Conservation (phyloP, 1,140 invertebrate genomes). For the Fopius arisanus region DNA sequence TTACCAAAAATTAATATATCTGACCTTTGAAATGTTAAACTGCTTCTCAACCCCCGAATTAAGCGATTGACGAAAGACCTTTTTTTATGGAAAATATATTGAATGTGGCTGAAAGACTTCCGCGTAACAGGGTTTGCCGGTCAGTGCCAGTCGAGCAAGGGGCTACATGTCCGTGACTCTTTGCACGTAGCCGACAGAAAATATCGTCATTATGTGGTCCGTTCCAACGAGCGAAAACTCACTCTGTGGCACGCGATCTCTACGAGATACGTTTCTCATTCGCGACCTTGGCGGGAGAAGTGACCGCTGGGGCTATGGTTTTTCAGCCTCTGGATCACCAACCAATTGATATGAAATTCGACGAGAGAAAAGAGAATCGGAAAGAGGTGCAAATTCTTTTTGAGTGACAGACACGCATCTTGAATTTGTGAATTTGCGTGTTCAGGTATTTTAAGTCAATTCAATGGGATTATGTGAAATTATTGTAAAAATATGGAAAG, state of each 20-base stretch:
- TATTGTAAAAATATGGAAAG: constrained; percentile 36
- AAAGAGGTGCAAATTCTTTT: constrained; percentile 34
- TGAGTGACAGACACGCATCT: constrained; percentile 60
- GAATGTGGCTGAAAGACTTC: constrained; percentile 44
- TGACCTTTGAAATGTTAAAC: background rate
- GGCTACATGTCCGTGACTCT: constrained; percentile 46
- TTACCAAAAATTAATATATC: background rate
- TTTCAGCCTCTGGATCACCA: constrained; percentile 38
- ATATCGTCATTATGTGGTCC: constrained; percentile 51
- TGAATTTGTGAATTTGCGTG: constrained; percentile 9
- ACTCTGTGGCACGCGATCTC: constrained; percentile 52
- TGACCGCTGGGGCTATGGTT: constrained; percentile 44
- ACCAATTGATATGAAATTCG: constrained; percentile 31
- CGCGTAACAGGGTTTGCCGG: constrained; percentile 53
- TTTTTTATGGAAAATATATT: background rate
- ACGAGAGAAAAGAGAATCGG: background rate
- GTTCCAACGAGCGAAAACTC: constrained; percentile 38
- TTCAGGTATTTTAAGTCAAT: background rate
- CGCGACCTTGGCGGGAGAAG: constrained; percentile 41
- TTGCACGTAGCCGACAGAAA: constrained; percentile 55
- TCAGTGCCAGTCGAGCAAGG: constrained; percentile 35
- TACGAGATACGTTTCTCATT: constrained; percentile 40
- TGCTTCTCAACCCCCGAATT: background rate
- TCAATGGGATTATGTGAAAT: background rate
- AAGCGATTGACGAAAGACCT: background rate